Evolutionary conservation across 2,113 vertebrate species (phyloP).

Genomic region (Erpornis zantholeuca): DNA sequence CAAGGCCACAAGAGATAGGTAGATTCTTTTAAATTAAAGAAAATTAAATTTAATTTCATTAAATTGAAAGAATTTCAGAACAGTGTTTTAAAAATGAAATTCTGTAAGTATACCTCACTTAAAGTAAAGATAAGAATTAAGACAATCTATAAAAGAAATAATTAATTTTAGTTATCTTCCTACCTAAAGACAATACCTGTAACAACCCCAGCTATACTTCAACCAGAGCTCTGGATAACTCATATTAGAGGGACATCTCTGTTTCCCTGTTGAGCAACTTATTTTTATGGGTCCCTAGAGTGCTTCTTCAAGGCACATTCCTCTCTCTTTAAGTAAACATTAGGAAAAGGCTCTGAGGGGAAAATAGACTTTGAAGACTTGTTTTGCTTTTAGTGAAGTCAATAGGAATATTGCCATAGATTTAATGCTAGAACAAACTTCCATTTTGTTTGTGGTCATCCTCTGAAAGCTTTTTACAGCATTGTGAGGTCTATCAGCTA

Average conservation of each 20-base stretch:
- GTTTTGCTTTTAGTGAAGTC: not conserved
- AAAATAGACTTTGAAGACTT: not conserved
- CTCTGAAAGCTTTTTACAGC: not conserved
- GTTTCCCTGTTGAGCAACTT: constrained; percentile 15
- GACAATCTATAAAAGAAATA: not conserved
- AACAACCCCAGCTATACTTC: not conserved
- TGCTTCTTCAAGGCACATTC: constrained; percentile 35
- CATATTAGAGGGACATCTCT: not conserved
- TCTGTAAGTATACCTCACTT: not conserved
- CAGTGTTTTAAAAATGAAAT: not conserved
- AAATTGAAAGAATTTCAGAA: not conserved
- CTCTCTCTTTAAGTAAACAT: constrained; percentile 41
- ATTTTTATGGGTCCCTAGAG: constrained; percentile 26
- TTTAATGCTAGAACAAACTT: not conserved
- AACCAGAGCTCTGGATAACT: not conserved
- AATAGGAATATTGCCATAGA: not conserved
- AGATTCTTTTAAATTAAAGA: not conserved
- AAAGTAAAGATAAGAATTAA: not conserved
- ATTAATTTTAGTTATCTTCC: not conserved
- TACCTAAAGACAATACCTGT: not conserved
- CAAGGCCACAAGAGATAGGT: not conserved
- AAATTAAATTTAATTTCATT: not conserved
- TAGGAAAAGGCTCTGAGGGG: not conserved
- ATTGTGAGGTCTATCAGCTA: not conserved
- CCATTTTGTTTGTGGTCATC: not conserved